Conservation (phyloP, 2,888 invertebrate genomes). For the Diarsia mendica region DNA sequence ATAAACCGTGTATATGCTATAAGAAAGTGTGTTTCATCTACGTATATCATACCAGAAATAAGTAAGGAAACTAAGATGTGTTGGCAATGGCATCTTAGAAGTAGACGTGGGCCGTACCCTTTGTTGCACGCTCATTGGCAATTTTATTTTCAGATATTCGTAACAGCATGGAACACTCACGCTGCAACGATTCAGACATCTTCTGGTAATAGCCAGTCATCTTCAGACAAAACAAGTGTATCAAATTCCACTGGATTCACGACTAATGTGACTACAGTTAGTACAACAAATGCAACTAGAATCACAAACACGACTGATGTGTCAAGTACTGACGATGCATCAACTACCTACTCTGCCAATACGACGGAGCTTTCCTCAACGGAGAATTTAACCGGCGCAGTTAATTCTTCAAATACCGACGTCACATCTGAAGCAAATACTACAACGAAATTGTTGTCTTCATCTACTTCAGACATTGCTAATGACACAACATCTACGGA, state of each 20-base stretch:
- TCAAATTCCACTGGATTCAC: conserved; percentile 52
- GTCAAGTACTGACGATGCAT: conserved; percentile 31
- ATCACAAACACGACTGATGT: conserved; percentile 42
- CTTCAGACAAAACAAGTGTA: conserved; percentile 29
- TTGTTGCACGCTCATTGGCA: neutral
- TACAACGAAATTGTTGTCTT: conserved; percentile 29
- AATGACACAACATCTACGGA: conserved; percentile 37
- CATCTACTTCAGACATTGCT: conserved; percentile 25
- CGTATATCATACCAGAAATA: neutral
- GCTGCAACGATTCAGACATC: conserved; percentile 44
- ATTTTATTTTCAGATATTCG: conserved; percentile 51
- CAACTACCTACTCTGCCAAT: conserved; percentile 39
- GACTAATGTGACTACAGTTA: conserved; percentile 31
- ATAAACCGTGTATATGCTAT: neutral
- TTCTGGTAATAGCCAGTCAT: conserved; percentile 41
- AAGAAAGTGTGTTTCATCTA: neutral
- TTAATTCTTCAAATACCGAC: conserved; percentile 47
- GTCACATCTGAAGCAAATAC: conserved; percentile 32
- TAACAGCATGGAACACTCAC: conserved; percentile 45
- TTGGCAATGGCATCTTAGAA: conserved; percentile 1
- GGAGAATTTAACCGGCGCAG: conserved; percentile 24
- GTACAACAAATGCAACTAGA: conserved; percentile 25
- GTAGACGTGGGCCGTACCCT: neutral
- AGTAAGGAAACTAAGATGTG: neutral
- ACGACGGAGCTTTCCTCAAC: conserved; percentile 25